Evolutionary conservation across 2,113 vertebrate species (phyloP), one percentile per base, ranked within the genome.

Genomic region (Centrocercus urophasianus): DNA sequence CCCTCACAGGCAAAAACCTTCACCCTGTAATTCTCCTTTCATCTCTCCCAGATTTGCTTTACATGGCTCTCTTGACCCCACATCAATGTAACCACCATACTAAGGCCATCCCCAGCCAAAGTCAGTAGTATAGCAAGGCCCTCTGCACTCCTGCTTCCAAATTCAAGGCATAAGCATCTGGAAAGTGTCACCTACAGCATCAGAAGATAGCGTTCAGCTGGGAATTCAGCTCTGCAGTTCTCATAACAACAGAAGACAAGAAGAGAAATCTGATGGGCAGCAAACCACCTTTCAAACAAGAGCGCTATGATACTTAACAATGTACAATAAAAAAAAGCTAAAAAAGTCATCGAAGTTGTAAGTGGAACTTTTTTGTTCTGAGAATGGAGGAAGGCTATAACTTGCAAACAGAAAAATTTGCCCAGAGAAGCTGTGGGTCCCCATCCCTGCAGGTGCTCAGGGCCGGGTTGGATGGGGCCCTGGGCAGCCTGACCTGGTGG

Each of bases 181-280:
- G 83, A 54, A 79, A 89, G 43, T 72, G 27, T 24, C 12, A 34
- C 12, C 18, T 73, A 30, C 5, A 47, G 34, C 47, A 66, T 59
- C 2, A 10, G 66, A 90, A 57, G 21, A 73, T 4, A 66, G 22
- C 24, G 45, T 22, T 73, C 25, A 67, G 16, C 18, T 65, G 43
- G 81, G 59, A 87, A 79, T 45, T 10, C n/a, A 84, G 16, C n/a
- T 61, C 2, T 2, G 83, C 7, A 70, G 21, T 34, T 38, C 77
- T 56, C 13, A 89, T 1, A 69, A 57, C 2, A 1, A 90, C 32
- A 77, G 74, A 75, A 0, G 0, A 25, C 0, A 71, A 17, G 18
- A 21, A 54, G 14, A 76, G 45, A 85, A 76, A 48, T 45, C 28
- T 36, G 28, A 2, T 6, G 48, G 25, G 20, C 38, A 91, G 66